A percentile compares a stretch with the other conserved stretches of the same genome.
These are phyloP conservation scores for Drosophila dives DNA, from an alignment of 2,888 invertebrate genomes.

Conservation along the genomic window DNA sequence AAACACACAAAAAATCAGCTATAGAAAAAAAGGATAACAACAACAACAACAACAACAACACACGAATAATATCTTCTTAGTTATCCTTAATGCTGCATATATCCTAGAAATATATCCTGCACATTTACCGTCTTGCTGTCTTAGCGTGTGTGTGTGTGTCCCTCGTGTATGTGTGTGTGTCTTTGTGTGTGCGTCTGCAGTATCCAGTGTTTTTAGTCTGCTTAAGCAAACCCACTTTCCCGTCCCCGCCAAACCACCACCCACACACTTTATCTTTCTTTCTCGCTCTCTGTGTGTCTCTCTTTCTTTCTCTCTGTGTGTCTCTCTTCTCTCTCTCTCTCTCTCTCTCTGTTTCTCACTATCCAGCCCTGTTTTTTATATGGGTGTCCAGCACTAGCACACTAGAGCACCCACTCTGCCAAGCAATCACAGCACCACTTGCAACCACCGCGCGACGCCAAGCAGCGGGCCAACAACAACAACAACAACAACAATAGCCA, in stretches of 20 bases:
- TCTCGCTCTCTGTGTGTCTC: slow-evolving; percentile 36
- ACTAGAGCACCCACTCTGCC: slow-evolving; percentile 34
- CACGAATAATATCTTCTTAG: slow-evolving; percentile 43
- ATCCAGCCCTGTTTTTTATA: slow-evolving; percentile 44
- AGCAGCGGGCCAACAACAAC: slow-evolving; percentile 30
- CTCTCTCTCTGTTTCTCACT: slow-evolving; percentile 41
- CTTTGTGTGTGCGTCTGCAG: slow-evolving; percentile 18
- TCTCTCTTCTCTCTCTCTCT: slow-evolving; percentile 41
- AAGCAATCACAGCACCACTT: slow-evolving; percentile 36
- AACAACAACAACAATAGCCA: slow-evolving; percentile 10
- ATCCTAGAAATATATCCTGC: slow-evolving; percentile 50
- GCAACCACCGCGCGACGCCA: slow-evolving; percentile 27
- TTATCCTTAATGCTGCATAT: slow-evolving; percentile 48
- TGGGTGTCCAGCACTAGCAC: slow-evolving; percentile 62
- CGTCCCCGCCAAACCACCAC: slow-evolving; percentile 13
- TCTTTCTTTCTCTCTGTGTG: slow-evolving; percentile 23
- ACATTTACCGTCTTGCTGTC: slow-evolving; percentile 51
- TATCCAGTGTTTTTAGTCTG: slow-evolving; percentile 21
- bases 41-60: slow-evolving; percentile 29
- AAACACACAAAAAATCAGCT: slow-evolving; percentile 44
- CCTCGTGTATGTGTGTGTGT: slow-evolving; percentile 24
- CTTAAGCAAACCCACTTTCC: background rate
- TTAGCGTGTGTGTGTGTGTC: slow-evolving; percentile 45
- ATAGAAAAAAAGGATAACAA: slow-evolving; percentile 25
- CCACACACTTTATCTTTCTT: slow-evolving; percentile 22